Percentiles rank a stretch among this genome's conserved stretches.
phyloP scores from a whole-genome alignment of 2,888 invertebrate species.

The Ypsolopha sequella region DNA sequence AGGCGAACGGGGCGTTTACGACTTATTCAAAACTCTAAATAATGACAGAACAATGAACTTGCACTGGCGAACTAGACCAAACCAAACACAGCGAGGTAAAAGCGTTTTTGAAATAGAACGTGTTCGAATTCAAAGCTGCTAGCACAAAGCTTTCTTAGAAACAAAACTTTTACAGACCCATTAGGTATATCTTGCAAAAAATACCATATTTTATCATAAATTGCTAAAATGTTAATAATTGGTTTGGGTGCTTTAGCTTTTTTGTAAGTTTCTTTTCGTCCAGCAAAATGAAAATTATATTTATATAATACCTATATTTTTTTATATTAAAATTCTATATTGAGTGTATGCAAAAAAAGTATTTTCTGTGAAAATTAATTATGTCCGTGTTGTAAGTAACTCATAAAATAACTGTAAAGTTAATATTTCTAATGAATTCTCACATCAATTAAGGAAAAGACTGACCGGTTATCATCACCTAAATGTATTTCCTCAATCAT shows the following conservation, averaged over 20 bases:
- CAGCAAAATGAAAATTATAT: no score
- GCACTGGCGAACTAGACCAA: slow-evolving; percentile 66
- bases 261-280: background rate
- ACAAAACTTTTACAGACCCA: background rate
- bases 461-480: no score
- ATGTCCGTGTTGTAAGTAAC: no score
- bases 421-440: no score
- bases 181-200: background rate
- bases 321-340: no score
- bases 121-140: slow-evolving; percentile 10
- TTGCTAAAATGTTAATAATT: no score
- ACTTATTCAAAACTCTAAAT: slow-evolving; percentile 24
- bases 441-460: no score
- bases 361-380: no score
- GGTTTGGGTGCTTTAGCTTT: background rate
- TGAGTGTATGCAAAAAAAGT: no score
- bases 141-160: background rate
- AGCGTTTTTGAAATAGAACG: slow-evolving; percentile 43
- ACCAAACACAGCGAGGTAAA: slow-evolving; percentile 54
- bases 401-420: no score
- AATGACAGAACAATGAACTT: slow-evolving; percentile 61
- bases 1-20: slow-evolving; percentile 45
- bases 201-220: background rate
- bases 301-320: no score
- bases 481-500: no score